Percentiles rank a stretch among this genome's conserved stretches.
Conservation (phyloP, 37 sponge, comb jelly and placozoan genomes). For the Theonella swinhoei region DNA sequence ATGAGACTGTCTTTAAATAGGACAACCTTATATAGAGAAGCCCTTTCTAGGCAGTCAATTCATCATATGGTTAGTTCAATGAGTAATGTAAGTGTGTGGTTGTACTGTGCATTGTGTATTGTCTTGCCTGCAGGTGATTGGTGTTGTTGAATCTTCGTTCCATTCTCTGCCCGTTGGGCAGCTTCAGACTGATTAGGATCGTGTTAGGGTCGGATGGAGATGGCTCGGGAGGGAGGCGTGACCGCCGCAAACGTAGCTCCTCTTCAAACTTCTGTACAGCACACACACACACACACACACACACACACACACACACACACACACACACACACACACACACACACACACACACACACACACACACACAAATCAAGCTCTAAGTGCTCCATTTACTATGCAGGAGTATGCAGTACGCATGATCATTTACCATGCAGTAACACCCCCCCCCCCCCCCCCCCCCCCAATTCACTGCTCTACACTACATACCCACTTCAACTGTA, state of each 20-base stretch:
- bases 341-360: slow-evolving; percentile 11
- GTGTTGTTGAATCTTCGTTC: slow-evolving; percentile 58
- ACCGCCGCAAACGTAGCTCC: slow-evolving; percentile 21
- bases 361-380: too few relatives aligned
- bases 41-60: too few relatives aligned
- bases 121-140: slow-evolving; percentile 57
- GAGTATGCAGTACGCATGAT: too few relatives aligned
- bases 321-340: neutral
- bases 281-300: slow-evolving; percentile 7
- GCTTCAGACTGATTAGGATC: slow-evolving; percentile 29
- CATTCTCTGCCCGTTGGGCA: slow-evolving; percentile 46
- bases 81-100: too few relatives aligned
- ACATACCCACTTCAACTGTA: neutral
- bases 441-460: neutral
- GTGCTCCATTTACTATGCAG: too few relatives aligned
- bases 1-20: too few relatives aligned
- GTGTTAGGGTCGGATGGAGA: slow-evolving; percentile 1
- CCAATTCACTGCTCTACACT: neutral
- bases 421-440: neutral
- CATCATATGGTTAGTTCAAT: too few relatives aligned
- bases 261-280: slow-evolving; percentile 38
- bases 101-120: too few relatives aligned
- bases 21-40: too few relatives aligned
- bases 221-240: slow-evolving; percentile 71
- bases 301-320: slow-evolving; percentile 7